Conservation (phyloP, 2,113 vertebrate genomes). For the Paramisgurnus dabryanus region DNA sequence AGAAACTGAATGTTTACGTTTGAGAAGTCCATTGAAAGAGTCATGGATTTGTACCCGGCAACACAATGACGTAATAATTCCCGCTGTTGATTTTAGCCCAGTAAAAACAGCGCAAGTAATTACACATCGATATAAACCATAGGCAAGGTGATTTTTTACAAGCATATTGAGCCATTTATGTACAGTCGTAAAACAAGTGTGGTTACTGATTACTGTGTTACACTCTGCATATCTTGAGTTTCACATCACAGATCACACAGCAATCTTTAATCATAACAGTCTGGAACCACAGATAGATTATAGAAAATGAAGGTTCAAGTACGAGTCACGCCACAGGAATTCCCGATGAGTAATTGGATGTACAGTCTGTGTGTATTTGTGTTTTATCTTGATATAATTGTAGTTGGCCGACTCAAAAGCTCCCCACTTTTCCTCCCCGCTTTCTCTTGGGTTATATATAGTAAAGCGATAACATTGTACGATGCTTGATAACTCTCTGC, state of each 20-base stretch:
- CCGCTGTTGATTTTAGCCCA: slow-evolving; percentile 13
- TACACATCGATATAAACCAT: slow-evolving; percentile 19
- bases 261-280: slow-evolving; percentile 3
- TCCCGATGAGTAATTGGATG: slow-evolving; percentile 23
- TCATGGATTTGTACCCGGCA: slow-evolving; percentile 9
- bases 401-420: slow-evolving; percentile 51
- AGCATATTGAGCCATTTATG: slow-evolving; percentile 35
- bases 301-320: slow-evolving; percentile 8
- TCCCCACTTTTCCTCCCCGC: slow-evolving; percentile 47
- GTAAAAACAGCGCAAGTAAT: slow-evolving; percentile 34
- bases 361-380: not conserved
- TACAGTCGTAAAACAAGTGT: slow-evolving; percentile 14
- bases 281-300: slow-evolving; percentile 2
- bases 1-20: slow-evolving; percentile 31
- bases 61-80: not conserved
- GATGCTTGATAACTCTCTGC: slow-evolving; percentile 58
- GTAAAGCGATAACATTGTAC: slow-evolving; percentile 70
- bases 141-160: slow-evolving; percentile 20
- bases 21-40: slow-evolving; percentile 9
- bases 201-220: slow-evolving; percentile 25
- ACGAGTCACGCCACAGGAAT: slow-evolving; percentile 27
- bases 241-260: not conserved
- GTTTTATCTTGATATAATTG: slow-evolving; percentile 14
- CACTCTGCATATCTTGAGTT: slow-evolving; percentile 9
- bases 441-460: slow-evolving; percentile 38